Percentiles rank a stretch among this genome's conserved stretches.
phyloP scores from a whole-genome alignment of 2,797 vertebrate genomes.

The Tapirus indicus region DNA sequence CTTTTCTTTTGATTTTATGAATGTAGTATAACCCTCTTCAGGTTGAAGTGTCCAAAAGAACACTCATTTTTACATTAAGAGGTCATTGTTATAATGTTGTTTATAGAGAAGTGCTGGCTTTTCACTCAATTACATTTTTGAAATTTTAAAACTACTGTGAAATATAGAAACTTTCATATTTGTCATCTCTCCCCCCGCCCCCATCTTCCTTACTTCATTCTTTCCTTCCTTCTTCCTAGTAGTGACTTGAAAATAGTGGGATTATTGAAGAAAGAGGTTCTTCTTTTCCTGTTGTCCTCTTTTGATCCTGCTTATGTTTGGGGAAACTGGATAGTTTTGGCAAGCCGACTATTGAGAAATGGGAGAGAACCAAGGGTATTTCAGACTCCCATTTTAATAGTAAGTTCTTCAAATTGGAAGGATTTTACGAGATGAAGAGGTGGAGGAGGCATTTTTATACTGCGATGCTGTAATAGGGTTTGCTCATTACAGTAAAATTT shows the following conservation, averaged over 20 bases:
- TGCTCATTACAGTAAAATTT: neutral
- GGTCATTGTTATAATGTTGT: neutral
- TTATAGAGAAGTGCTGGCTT: neutral
- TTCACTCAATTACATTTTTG: slow-evolving; percentile 26
- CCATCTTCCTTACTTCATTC: neutral
- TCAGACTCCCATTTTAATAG: neutral
- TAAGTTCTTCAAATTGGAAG: neutral
- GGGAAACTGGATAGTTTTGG: neutral
- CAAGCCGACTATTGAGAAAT: neutral
- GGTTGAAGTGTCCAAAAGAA: neutral
- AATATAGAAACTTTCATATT: neutral
- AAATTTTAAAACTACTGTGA: slow-evolving; percentile 28
- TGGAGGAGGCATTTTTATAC: neutral
- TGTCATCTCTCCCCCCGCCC: neutral
- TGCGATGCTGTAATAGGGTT: neutral
- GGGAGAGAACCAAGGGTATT: neutral
- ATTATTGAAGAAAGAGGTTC: neutral
- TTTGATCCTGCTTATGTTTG: neutral
- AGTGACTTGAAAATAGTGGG: neutral
- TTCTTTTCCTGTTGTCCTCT: slow-evolving; percentile 1
- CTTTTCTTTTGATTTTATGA: slow-evolving; percentile 59
- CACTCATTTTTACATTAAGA: neutral
- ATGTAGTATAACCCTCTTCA: neutral
- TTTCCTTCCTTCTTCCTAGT: neutral
- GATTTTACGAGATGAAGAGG: neutral